Evolutionary conservation across 2,113 vertebrate genomes (phyloP), one percentile per base, ranked within the genome.

Genomic region (Hydrolagus affinis): DNA sequence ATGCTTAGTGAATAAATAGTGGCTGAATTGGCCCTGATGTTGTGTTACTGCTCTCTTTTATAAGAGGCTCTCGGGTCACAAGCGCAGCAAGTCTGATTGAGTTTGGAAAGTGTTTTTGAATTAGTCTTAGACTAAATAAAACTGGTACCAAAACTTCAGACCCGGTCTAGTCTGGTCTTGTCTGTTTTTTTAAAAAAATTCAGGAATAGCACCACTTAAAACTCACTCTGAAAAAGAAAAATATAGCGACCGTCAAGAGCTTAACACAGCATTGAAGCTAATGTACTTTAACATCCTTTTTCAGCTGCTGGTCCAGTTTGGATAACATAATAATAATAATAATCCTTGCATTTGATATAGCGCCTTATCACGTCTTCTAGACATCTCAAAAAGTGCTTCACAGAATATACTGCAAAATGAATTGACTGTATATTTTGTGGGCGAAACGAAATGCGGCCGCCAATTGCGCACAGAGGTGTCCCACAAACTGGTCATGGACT

Each of bases 1-100:
- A 80, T 80, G 77, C 77, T 80, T 80, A 80, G 59, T 64, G 77
- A 64, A 80, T 80, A 64, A 64, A 30, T 60, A 80, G 23, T 80
- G 77, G 59, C 77, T 80, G 23, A 4, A 62, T 30, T 56, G 56
- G 30, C 73, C 73, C 32, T 32, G 21, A 75, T 19, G 56, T 2
- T 28, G 14, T 25, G 64, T 80, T 80, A 64, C 77, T 64, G 77
- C 59, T 8, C 23, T 62, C 77, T 64, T 80, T 80, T 23, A 80
- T 17, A 80, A 62, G 28, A 28, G 23, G 10, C 59, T 60, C 25
- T 74, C n/a, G 17, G 64, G 59, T 8, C 59, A 28, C 59, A 64
- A 28, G 30, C 10, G 57, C 77, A n/a, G 30, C 59, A 30, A n/a
- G 59, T 8, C 59, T 80, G 60, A 80, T 64, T 15, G 25, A 73